Evolutionary conservation across 2,888 invertebrate genomes (phyloP), one percentile per base, ranked within the genome.

Genomic region (Tiliacea aurago): DNA sequence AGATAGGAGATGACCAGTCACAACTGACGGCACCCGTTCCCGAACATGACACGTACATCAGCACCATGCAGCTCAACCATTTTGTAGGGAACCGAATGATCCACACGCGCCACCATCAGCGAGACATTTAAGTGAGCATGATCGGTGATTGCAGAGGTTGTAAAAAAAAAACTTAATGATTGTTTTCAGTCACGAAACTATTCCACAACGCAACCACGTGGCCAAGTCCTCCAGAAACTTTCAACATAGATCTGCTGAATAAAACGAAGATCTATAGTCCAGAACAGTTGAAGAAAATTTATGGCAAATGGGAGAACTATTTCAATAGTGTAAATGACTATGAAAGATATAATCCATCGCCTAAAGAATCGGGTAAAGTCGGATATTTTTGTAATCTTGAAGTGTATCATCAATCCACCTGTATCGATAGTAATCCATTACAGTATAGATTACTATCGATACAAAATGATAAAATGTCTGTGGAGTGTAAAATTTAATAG

Each of bases 311-410:
- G 86, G 62, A 72, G 0, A 69, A 56, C 5, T 90, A 90, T 74
- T 28, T 72, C 20, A 58, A 73, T 15, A 68, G 71, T 37, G 78
- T 90, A 10, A 55, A 72, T 23, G 73, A 86, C 41, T 45, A 81
- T 5, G 73, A 84, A 0, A 75, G 59, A 15, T 88, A 85, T 76
- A 70, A 61, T 20, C 93, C 93, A 0, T 80, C 64, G 49, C 91
- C 93, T 0, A 33, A 75, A 5, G 72, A 86, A 56, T 93, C 93
- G 45, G 92, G 93, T 93, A 85, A 51, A 69, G 20, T 53, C 3
- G 28, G 28, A 9, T 41, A 18, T 59, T 53, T 41, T 28, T 9
- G 4, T 33, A 6, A 64, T 15, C n/a, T 49, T n/a, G 10, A 33
- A n/a, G 15, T 28, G 20, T 49, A n/a, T 64, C 9, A 33, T 33